These are phyloP conservation scores for Siphlonurus alternatus DNA, from an alignment of 2,888 invertebrate species.

Conservation along the genomic window DNA sequence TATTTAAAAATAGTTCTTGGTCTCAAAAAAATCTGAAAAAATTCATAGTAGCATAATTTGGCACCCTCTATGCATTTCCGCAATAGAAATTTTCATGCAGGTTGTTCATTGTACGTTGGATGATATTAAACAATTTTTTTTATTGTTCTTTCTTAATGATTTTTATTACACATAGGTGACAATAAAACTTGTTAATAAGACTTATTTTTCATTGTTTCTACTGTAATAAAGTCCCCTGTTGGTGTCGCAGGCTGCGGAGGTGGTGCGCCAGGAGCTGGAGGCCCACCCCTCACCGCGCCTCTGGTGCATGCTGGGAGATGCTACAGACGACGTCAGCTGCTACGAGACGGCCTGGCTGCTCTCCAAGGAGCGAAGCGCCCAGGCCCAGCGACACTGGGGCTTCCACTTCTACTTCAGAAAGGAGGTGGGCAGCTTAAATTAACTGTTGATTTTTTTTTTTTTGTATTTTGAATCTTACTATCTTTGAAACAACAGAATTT, in stretches of 20 bases:
- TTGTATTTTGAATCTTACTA: not conserved
- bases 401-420: conserved; percentile 55
- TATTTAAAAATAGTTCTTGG: too few species aligned
- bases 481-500: not conserved
- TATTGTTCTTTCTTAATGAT: too few species aligned
- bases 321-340: conserved; percentile 54
- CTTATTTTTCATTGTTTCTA: too few species aligned
- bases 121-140: too few species aligned
- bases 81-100: too few species aligned
- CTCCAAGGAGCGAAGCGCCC: conserved; percentile 59
- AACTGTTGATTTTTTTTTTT: conserved; percentile 1
- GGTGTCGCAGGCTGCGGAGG: conserved; percentile 53
- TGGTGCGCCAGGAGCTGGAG: conserved; percentile 60
- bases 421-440: conserved; percentile 25
- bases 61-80: too few species aligned
- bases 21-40: too few species aligned
- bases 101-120: too few species aligned
- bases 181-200: too few species aligned
- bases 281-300: conserved; percentile 68
- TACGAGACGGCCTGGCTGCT: conserved; percentile 88
- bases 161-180: too few species aligned
- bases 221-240: too few species aligned
- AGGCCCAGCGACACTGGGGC: conserved; percentile 82
- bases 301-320: conserved; percentile 85
- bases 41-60: too few species aligned